Conservation (phyloP, 30 jellyfish, hydroid and myxozoan genomes). For the Cassiopea xamachana region DNA sequence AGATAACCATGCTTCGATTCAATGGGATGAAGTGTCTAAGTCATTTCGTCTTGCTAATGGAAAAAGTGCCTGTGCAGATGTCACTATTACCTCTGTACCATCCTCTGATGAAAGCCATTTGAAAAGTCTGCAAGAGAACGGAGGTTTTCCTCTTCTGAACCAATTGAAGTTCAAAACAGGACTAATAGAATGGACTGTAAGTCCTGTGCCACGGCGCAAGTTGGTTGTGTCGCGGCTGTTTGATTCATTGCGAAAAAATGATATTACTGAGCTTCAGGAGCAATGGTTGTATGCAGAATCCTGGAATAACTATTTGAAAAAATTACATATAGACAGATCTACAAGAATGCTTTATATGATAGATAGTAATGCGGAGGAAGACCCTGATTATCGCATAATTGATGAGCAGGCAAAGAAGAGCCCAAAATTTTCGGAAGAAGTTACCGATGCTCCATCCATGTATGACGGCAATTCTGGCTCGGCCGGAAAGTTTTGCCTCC, state of each 20-base stretch:
- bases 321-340: not conserved
- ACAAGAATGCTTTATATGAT: slow-evolving; percentile 17
- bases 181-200: slow-evolving; percentile 71
- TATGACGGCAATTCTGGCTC: slow-evolving; percentile 9
- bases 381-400: slow-evolving; percentile 45
- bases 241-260: slow-evolving; percentile 57
- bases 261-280: slow-evolving; percentile 18
- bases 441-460: not conserved
- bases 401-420: slow-evolving; percentile 49
- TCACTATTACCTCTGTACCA: not conserved
- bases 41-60: slow-evolving; percentile 41
- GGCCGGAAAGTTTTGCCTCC: slow-evolving; percentile 63
- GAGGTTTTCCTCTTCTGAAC: slow-evolving; percentile 14
- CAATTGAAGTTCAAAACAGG: slow-evolving; percentile 73
- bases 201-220: slow-evolving; percentile 63
- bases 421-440: slow-evolving; percentile 50
- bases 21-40: slow-evolving; percentile 48
- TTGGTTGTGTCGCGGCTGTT: slow-evolving; percentile 63
- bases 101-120: not conserved
- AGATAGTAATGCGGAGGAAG: slow-evolving; percentile 69
- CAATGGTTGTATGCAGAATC: slow-evolving; percentile 49
- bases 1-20: slow-evolving; percentile 66
- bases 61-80: slow-evolving; percentile 18
- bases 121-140: not conserved
- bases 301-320: slow-evolving; percentile 67